Conservation (phyloP, 2,113 vertebrate species). For the Vanacampus margaritifer region DNA sequence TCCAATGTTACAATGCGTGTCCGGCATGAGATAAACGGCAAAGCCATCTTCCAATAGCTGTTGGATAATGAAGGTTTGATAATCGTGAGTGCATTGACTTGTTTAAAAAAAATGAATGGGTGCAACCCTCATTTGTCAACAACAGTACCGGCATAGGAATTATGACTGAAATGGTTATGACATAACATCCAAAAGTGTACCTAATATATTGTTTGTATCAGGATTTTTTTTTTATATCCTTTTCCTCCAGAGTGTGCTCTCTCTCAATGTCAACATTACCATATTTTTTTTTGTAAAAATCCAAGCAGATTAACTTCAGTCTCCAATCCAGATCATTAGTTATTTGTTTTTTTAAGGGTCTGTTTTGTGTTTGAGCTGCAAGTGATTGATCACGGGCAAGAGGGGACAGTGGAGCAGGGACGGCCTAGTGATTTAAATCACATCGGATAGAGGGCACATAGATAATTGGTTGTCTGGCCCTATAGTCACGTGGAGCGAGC, state of each 20-base stretch:
- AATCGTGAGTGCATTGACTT: no score
- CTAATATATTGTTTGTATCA: no score
- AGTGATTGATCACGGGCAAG: slow-evolving; percentile 68
- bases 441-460: slow-evolving; percentile 76
- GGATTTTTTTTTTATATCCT: no score
- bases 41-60: no score
- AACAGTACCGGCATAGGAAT: neutral
- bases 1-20: no score
- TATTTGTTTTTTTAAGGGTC: slow-evolving; percentile 60
- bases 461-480: slow-evolving; percentile 76
- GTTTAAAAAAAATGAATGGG: neutral
- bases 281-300: slow-evolving; percentile 38
- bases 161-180: neutral
- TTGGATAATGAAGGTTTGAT: no score
- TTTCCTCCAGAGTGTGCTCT: slow-evolving; percentile 17
- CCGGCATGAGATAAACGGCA: no score
- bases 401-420: slow-evolving; percentile 64
- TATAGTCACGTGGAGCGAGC: slow-evolving; percentile 60
- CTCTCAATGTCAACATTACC: slow-evolving; percentile 45
- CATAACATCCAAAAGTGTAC: neutral
- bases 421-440: slow-evolving; percentile 77
- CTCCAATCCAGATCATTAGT: slow-evolving; percentile 56
- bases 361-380: slow-evolving; percentile 61
- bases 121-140: neutral
- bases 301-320: slow-evolving; percentile 50